Percentiles rank a stretch among this genome's conserved stretches.
Conservation (phyloP, 2,113 vertebrate species). For the Alethe diademata region DNA sequence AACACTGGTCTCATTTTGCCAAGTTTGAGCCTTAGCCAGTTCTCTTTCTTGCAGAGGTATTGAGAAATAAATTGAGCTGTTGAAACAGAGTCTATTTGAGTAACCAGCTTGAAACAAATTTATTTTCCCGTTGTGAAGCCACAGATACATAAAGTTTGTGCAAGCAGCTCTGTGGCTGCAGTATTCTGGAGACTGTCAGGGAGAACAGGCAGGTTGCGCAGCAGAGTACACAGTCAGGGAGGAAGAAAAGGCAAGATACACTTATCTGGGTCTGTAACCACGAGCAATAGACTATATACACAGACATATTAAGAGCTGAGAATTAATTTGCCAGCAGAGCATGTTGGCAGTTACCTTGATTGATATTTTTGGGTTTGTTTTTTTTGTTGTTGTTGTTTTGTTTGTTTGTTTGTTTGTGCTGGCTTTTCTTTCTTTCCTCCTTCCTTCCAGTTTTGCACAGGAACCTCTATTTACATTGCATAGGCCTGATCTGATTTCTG, state of each 20-base stretch:
- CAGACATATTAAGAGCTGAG: not conserved
- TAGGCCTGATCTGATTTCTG: not conserved
- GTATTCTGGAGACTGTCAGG: not conserved
- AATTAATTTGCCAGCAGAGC: not conserved
- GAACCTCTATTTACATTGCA: not conserved
- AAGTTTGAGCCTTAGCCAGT: not conserved
- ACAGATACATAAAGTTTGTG: not conserved
- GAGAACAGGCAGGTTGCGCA: not conserved
- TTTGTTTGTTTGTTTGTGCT: not conserved
- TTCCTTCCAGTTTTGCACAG: not conserved
- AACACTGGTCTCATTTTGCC: conserved; percentile 28
- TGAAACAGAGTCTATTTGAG: not conserved
- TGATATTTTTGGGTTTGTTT: not conserved
- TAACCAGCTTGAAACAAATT: not conserved
- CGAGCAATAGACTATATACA: not conserved
- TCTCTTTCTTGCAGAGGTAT: not conserved
- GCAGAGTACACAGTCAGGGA: not conserved
- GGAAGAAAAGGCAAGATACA: not conserved
- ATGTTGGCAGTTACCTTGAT: not conserved
- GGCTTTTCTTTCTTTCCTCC: not conserved
- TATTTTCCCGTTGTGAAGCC: not conserved
- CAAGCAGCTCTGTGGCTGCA: not conserved
- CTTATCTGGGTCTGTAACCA: not conserved
- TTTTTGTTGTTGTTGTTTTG: not conserved
- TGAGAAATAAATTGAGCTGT: not conserved